Percentiles rank a stretch among this genome's conserved stretches.
phyloP scores from a whole-genome alignment of 2,797 vertebrate genomes.

The Lepilemur ruficaudatus region DNA sequence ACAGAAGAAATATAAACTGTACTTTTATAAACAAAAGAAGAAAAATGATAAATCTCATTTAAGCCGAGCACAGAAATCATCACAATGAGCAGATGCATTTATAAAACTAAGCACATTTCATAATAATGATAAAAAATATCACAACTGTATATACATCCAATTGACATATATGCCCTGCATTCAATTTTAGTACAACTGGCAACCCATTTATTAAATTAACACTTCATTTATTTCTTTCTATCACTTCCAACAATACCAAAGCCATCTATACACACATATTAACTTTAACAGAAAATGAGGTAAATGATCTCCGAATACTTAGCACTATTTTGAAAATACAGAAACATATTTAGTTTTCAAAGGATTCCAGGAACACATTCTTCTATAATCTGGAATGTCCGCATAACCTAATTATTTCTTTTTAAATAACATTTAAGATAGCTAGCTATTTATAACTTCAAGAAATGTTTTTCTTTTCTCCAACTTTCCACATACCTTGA shows the following conservation, averaged over 20 bases:
- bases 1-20: constrained; percentile 78
- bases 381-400: constrained; percentile 14
- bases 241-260: constrained; percentile 66
- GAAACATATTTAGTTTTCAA: constrained; percentile 56
- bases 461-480: constrained; percentile 58
- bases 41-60: constrained; percentile 73
- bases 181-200: constrained; percentile 73
- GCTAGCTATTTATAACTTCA: constrained; percentile 30
- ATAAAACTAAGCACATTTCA: constrained; percentile 76
- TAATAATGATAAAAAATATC: constrained; percentile 62
- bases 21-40: constrained; percentile 81
- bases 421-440: constrained; percentile 35
- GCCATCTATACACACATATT: constrained; percentile 12
- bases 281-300: constrained; percentile 39
- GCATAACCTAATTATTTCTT: constrained; percentile 32
- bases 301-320: constrained; percentile 56
- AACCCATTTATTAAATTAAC: constrained; percentile 83
- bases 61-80: constrained; percentile 69
- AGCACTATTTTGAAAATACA: constrained; percentile 35
- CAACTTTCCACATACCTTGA: constrained; percentile 52
- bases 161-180: constrained; percentile 71
- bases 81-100: constrained; percentile 76
- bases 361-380: constrained; percentile 38
- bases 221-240: constrained; percentile 81
- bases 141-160: constrained; percentile 61